A percentile compares a stretch with the other conserved stretches of the same genome.
Evolutionary conservation across 2,888 invertebrate species (phyloP).

Genomic region (Napeogenes inachia): DNA sequence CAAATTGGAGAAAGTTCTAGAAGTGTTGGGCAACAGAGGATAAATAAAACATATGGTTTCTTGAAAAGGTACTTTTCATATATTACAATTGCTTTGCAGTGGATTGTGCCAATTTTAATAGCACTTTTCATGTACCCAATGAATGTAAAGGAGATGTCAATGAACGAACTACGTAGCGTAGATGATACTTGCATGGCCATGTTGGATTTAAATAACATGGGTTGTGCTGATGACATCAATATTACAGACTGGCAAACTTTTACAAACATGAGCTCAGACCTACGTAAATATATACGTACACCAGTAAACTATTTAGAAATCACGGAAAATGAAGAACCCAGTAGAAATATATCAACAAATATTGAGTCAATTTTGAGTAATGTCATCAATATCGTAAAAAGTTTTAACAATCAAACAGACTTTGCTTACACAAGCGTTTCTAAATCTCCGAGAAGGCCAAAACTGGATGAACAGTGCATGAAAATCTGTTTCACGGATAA

Average conservation of each 20-base stretch:
- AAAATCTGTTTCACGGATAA: constrained; percentile 63
- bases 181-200: constrained; percentile 54
- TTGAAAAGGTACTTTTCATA: constrained; percentile 54
- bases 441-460: constrained; percentile 45
- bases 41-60: constrained; percentile 37
- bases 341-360: constrained; percentile 34
- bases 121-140: constrained; percentile 61
- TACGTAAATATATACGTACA: constrained; percentile 45
- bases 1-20: constrained; percentile 38
- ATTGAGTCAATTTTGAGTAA: constrained; percentile 51
- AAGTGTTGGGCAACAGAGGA: constrained; percentile 27
- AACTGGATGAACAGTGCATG: constrained; percentile 47
- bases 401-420: constrained; percentile 45
- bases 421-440: constrained; percentile 42
- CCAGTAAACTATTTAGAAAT: constrained; percentile 47
- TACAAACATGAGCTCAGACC: constrained; percentile 33
- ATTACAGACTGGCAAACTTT: constrained; percentile 22
- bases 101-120: constrained; percentile 59
- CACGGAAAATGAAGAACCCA: constrained; percentile 43
- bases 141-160: constrained; percentile 47
- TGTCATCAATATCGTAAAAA: constrained; percentile 53
- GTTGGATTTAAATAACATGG: constrained; percentile 45
- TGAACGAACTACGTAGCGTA: constrained; percentile 40
- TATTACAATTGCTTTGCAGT: constrained; percentile 55
- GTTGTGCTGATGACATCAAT: constrained; percentile 42